Evolutionary conservation across 1,140 invertebrate species (phyloP).

Genomic region (Lordiphosa clarofinis): DNA sequence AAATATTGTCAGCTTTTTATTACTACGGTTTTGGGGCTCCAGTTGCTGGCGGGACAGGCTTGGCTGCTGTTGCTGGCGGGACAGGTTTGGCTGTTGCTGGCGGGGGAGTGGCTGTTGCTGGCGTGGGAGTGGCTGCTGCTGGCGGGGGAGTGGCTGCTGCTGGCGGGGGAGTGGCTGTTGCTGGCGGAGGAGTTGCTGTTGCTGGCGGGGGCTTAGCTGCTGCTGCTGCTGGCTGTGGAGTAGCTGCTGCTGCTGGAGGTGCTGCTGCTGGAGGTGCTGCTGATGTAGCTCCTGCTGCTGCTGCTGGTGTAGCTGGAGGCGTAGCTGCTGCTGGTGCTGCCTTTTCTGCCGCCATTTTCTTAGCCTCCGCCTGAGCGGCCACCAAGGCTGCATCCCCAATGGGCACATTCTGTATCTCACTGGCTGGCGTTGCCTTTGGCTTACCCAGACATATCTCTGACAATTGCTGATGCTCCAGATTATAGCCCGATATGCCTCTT

Average conservation of each 20-base stretch:
- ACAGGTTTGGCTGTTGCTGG: background rate
- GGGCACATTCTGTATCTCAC: slow-evolving; percentile 48
- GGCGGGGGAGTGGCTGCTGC: too few species aligned
- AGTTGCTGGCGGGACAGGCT: background rate
- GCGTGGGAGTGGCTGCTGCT: background rate
- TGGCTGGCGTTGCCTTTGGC: slow-evolving; percentile 31
- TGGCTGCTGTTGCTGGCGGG: background rate
- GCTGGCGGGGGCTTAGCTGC: background rate
- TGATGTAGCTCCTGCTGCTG: background rate
- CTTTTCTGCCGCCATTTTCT: slow-evolving; percentile 3
- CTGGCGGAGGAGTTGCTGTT: background rate
- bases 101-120: background rate
- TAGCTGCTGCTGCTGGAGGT: background rate
- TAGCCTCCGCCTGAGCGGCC: slow-evolving; percentile 11
- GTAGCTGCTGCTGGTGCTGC: background rate
- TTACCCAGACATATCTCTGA: slow-evolving; percentile 53
- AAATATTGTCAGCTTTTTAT: too few species aligned
- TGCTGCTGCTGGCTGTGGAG: background rate
- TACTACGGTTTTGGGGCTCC: background rate
- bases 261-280: background rate
- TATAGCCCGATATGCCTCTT: slow-evolving; percentile 50
- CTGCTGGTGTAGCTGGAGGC: background rate
- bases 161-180: background rate
- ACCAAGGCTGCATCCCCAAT: slow-evolving; percentile 31
- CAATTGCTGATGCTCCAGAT: slow-evolving; percentile 34